Evolutionary conservation across 2,797 vertebrate genomes (phyloP).

Genomic region (Todus mexicanus): DNA sequence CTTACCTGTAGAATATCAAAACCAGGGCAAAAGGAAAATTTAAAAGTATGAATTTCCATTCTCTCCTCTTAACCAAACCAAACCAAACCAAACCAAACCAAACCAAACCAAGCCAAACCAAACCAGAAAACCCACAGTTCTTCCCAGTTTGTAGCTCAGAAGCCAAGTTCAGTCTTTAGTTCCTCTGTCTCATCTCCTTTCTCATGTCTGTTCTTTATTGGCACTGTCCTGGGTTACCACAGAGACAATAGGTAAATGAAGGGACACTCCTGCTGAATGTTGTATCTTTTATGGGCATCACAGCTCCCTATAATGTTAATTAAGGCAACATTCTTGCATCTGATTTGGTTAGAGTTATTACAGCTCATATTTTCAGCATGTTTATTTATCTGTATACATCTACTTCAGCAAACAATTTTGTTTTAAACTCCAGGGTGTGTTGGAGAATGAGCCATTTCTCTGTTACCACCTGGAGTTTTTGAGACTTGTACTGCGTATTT

Average conservation of each 20-base stretch:
- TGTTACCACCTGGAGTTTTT: neutral
- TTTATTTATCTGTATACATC: neutral
- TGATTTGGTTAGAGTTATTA: neutral
- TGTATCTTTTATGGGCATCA: neutral
- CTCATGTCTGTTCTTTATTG: neutral
- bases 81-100: too few species aligned
- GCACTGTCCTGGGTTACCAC: neutral
- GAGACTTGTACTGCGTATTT: neutral
- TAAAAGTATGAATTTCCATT: neutral
- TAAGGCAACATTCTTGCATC: neutral
- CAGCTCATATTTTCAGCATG: neutral
- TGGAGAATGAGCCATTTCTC: neutral
- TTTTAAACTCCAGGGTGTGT: neutral
- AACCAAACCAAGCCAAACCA: neutral
- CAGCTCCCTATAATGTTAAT: neutral
- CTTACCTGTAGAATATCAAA: neutral
- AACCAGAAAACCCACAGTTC: neutral
- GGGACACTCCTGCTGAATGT: neutral
- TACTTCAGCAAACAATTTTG: neutral
- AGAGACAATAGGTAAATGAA: neutral
- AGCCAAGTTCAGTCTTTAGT: neutral
- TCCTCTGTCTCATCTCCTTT: neutral
- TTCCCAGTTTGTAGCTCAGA: neutral
- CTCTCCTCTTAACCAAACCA: neutral
- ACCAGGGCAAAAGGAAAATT: neutral